phyloP scores from a whole-genome alignment of 2,797 vertebrate genomes.

The Cetoscarus ocellatus region DNA sequence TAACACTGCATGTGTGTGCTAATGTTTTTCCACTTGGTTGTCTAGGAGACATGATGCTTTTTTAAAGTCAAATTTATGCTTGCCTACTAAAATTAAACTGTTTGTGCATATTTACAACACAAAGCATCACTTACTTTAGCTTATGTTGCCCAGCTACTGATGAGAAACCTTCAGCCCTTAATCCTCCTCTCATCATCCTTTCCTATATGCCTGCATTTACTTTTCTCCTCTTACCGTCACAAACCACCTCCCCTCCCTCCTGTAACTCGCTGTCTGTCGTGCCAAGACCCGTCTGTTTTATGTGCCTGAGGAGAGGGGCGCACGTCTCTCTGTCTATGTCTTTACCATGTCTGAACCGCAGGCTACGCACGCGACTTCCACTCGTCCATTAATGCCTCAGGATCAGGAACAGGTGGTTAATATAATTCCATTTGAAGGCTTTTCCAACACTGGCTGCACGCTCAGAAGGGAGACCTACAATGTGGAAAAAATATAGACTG shows the following conservation, averaged over 20 bases:
- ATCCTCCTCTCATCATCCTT: conserved; percentile 20
- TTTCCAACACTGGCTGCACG: conserved; percentile 57
- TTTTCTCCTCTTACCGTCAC: conserved; percentile 1
- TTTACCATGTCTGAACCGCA: conserved; percentile 73
- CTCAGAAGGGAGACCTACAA: conserved; percentile 15
- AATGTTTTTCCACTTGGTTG: too few relatives aligned
- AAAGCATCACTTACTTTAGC: background rate
- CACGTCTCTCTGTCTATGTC: conserved; percentile 45
- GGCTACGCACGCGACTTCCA: conserved; percentile 73
- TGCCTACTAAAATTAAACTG: too few relatives aligned
- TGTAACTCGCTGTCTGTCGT: conserved; percentile 9
- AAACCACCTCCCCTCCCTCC: background rate
- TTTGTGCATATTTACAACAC: too few relatives aligned
- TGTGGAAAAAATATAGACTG: conserved; percentile 23
- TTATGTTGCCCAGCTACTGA: conserved; percentile 13
- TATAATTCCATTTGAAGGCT: conserved; percentile 64
- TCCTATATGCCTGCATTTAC: conserved; percentile 3
- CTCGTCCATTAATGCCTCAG: conserved; percentile 69
- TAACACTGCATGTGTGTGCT: too few relatives aligned
- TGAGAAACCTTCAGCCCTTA: background rate
- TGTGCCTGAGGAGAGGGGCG: conserved; percentile 23
- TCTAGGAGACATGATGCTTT: too few relatives aligned
- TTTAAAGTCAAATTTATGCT: too few relatives aligned
- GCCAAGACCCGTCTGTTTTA: conserved; percentile 56
- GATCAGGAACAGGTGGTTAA: conserved; percentile 79